These are phyloP conservation scores for Chiropotes sagulatus DNA, from an alignment of 2,797 vertebrate genomes.

Conservation along the genomic window DNA sequence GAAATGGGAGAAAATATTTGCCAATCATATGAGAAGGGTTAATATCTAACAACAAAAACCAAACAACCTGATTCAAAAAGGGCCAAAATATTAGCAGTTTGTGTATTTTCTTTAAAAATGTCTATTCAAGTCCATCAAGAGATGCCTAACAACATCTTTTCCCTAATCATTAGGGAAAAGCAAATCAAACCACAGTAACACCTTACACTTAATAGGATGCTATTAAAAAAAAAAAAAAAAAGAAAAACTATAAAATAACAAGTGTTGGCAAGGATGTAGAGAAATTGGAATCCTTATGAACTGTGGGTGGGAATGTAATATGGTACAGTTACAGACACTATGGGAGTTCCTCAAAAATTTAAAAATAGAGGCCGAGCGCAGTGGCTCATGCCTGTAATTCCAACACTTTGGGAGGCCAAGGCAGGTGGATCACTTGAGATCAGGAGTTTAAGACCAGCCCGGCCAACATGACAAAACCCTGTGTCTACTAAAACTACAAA, in stretches of 20 bases:
- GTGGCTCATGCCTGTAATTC: background rate
- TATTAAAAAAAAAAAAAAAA: background rate
- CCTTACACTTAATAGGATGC: background rate
- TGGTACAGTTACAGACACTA: too few species aligned
- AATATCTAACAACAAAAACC: background rate
- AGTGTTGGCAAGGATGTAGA: background rate
- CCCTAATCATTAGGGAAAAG: background rate
- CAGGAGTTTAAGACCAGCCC: too few species aligned
- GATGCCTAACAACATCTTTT: background rate
- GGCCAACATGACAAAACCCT: too few species aligned
- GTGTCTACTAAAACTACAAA: too few species aligned
- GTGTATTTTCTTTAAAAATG: too few species aligned
- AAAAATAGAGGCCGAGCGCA: accelerated
- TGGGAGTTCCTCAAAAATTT: too few species aligned
- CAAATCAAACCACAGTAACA: background rate
- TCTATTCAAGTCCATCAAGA: background rate
- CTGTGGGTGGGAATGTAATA: too few species aligned
- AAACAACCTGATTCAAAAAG: background rate
- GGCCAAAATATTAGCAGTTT: background rate
- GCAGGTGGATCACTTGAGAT: too few species aligned
- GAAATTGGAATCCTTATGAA: background rate
- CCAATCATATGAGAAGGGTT: background rate
- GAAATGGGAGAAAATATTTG: background rate
- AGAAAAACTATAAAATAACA: background rate
- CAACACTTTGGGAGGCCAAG: too few species aligned